Conservation (phyloP, 2,797 vertebrate species). For the Syncerus caffer region DNA sequence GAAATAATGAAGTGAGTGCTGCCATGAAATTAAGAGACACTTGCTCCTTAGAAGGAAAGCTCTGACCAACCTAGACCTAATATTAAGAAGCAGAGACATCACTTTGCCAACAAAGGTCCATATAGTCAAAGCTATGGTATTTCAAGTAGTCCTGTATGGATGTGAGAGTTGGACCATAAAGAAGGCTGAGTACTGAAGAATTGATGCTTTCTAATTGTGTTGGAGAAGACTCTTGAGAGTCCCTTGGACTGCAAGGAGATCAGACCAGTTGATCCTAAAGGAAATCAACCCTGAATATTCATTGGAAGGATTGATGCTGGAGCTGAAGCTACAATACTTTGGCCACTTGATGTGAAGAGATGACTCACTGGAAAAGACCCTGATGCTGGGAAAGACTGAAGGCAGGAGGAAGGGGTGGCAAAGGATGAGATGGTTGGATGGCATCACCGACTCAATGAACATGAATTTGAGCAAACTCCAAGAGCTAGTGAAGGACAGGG, state of each 20-base stretch:
- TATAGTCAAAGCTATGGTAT: not conserved
- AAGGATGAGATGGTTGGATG: not conserved
- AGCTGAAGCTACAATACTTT: not conserved
- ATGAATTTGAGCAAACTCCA: not conserved
- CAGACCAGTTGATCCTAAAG: not conserved
- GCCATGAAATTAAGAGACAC: not conserved
- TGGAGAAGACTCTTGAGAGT: not conserved
- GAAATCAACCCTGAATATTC: not conserved
- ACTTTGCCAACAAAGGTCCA: not conserved
- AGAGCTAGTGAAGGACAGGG: not conserved
- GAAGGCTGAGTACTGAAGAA: not conserved
- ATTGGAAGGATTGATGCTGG: not conserved
- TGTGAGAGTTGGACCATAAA: not conserved
- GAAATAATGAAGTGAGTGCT: not conserved
- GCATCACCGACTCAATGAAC: not conserved
- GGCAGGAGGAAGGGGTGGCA: not conserved
- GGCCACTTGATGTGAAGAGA: not conserved
- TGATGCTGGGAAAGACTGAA: not conserved
- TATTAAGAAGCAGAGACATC: not conserved
- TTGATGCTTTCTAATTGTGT: not conserved
- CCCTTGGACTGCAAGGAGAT: not conserved
- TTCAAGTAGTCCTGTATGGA: not conserved
- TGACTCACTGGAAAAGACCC: not conserved
- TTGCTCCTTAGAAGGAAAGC: not conserved
- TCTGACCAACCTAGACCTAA: not conserved